These are phyloP conservation scores for Petrocephalus sullivani DNA, from an alignment of 2,797 vertebrate genomes.

Conservation along the genomic window DNA sequence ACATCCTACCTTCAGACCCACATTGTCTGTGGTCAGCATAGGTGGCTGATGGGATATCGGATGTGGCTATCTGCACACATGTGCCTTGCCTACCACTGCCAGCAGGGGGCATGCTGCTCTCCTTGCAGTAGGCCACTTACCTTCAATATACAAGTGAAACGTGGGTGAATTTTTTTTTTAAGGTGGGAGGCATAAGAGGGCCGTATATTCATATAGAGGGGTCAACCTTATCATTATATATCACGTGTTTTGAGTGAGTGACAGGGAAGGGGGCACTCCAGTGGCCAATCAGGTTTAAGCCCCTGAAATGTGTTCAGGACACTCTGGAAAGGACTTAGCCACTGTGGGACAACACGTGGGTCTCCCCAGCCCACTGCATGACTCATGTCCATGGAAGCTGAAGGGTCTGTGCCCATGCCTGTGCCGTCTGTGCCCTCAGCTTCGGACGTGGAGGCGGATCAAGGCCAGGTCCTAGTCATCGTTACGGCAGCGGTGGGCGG, in stretches of 20 bases:
- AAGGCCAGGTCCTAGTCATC: conserved; percentile 89
- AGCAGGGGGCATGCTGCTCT: not conserved
- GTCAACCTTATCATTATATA: too few species aligned
- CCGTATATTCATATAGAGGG: not conserved
- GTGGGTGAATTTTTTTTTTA: not conserved
- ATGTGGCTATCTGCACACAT: not conserved
- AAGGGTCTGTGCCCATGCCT: not conserved
- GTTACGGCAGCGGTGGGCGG: conserved; percentile 89
- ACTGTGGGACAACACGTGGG: not conserved
- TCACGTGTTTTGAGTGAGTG: too few species aligned
- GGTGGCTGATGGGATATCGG: not conserved
- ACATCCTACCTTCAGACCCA: not conserved
- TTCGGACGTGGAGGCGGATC: conserved; percentile 83
- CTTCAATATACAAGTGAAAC: not conserved
- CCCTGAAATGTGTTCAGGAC: not conserved
- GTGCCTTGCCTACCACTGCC: not conserved
- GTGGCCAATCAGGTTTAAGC: not conserved
- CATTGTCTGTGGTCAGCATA: not conserved
- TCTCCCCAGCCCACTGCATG: not conserved
- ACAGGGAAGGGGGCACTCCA: not conserved
- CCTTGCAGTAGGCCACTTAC: not conserved
- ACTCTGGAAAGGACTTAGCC: not conserved
- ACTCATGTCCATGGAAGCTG: not conserved
- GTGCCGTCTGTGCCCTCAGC: conserved; percentile 55
- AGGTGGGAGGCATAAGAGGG: not conserved